Percentiles rank a stretch among this genome's conserved stretches.
These are phyloP conservation scores for Sipha flava DNA, from an alignment of 1,140 invertebrate species.

Conservation along the genomic window DNA sequence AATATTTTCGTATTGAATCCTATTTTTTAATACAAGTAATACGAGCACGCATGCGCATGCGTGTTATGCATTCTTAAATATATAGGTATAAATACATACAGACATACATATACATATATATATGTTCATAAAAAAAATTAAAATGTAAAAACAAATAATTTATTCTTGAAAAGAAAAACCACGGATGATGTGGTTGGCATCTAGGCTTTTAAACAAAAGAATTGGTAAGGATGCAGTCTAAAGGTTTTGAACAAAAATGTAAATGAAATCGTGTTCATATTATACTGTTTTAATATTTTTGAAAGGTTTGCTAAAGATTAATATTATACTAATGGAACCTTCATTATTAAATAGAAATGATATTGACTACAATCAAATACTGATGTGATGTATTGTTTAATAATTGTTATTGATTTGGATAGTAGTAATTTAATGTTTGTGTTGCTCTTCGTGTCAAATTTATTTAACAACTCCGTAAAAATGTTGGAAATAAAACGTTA, in stretches of 20 bases:
- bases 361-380: not conserved
- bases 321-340: conserved; percentile 5
- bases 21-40: no score
- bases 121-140: not conserved
- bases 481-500: not conserved
- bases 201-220: conserved; percentile 11
- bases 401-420: not conserved
- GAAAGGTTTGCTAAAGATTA: conserved; percentile 12
- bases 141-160: not conserved
- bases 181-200: not conserved
- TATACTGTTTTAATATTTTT: conserved; percentile 5
- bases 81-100: no score
- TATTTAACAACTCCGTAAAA: not conserved
- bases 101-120: not conserved
- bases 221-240: not conserved
- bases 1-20: not conserved
- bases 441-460: not conserved
- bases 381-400: not conserved
- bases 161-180: conserved; percentile 1
- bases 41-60: no score
- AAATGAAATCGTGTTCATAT: not conserved
- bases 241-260: conserved; percentile 5
- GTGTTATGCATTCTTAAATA: no score
- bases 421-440: not conserved
- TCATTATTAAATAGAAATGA: not conserved